These are phyloP conservation scores for Lucilia sericata DNA, from an alignment of 1,140 invertebrate genomes.

Conservation along the genomic window DNA sequence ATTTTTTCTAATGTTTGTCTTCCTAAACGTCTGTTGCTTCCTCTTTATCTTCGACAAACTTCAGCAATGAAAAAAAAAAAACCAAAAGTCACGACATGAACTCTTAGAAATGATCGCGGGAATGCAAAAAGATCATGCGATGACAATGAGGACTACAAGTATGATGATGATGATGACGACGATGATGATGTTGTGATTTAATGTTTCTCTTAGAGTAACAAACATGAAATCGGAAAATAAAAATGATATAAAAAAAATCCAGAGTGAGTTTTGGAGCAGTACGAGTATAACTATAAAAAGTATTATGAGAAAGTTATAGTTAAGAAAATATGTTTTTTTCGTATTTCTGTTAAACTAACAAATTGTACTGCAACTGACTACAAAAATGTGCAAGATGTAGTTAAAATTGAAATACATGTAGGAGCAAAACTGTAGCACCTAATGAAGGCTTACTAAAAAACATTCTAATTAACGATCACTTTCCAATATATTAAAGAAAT, in stretches of 20 bases:
- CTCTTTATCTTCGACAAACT: not conserved
- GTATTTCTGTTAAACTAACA: not conserved
- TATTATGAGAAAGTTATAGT: slow-evolving; percentile 23
- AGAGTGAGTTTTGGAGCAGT: not conserved
- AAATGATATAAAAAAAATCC: not conserved
- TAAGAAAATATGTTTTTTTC: not conserved
- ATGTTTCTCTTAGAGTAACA: not conserved
- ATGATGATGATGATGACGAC: not conserved
- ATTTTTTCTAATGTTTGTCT: not conserved
- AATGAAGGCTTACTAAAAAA: too few relatives aligned
- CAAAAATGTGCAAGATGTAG: not conserved
- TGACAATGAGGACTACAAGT: not conserved
- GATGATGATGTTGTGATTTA: slow-evolving; percentile 10
- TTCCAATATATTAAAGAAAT: too few relatives aligned
- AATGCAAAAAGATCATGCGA: slow-evolving; percentile 20
- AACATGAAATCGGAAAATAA: not conserved
- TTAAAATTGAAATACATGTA: not conserved
- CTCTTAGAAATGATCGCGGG: slow-evolving; percentile 18
- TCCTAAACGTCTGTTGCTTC: not conserved
- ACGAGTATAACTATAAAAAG: not conserved
- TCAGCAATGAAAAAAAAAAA: not conserved
- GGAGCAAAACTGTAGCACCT: not conserved
- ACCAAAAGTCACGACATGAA: slow-evolving; percentile 25
- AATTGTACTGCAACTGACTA: not conserved
- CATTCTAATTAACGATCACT: too few relatives aligned